phyloP scores from a whole-genome alignment of 30 jellyfish, hydroid and myxozoan genomes.

The Cassiopea xamachana region DNA sequence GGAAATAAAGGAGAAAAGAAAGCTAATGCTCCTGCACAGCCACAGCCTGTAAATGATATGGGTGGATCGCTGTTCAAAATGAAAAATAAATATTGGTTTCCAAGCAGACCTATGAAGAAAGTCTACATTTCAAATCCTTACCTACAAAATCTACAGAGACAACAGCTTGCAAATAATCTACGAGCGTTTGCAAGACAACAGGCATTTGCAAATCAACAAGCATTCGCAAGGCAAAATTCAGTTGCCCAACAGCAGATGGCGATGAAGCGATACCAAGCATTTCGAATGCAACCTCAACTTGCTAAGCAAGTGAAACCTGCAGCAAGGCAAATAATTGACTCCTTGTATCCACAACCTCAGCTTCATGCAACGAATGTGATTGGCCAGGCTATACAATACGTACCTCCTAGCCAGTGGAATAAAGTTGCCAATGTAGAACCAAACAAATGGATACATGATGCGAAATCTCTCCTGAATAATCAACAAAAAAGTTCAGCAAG shows the following conservation, averaged over 20 bases:
- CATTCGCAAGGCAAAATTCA: neutral
- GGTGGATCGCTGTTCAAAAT: conserved; percentile 6
- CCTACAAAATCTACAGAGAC: neutral
- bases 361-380: neutral
- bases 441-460: conserved; percentile 7
- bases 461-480: neutral
- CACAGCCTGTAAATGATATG: conserved; percentile 29
- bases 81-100: conserved; percentile 3
- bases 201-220: conserved; percentile 27
- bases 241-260: neutral
- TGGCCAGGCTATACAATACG: conserved; percentile 38
- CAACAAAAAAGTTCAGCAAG: neutral
- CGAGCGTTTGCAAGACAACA: neutral
- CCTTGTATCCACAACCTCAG: conserved; percentile 9
- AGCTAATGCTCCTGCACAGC: neutral
- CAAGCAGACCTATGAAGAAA: conserved; percentile 36
- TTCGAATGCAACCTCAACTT: neutral
- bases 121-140: conserved; percentile 10
- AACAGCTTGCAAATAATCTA: neutral
- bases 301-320: conserved; percentile 20
- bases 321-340: conserved; percentile 30
- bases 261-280: neutral
- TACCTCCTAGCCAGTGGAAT: conserved; percentile 74
- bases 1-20: conserved; percentile 8
- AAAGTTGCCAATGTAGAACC: conserved; percentile 11